Percentiles rank a stretch among this genome's conserved stretches.
These are phyloP conservation scores for Andrena praecox DNA, from an alignment of 2,888 invertebrate species.

Conservation along the genomic window DNA sequence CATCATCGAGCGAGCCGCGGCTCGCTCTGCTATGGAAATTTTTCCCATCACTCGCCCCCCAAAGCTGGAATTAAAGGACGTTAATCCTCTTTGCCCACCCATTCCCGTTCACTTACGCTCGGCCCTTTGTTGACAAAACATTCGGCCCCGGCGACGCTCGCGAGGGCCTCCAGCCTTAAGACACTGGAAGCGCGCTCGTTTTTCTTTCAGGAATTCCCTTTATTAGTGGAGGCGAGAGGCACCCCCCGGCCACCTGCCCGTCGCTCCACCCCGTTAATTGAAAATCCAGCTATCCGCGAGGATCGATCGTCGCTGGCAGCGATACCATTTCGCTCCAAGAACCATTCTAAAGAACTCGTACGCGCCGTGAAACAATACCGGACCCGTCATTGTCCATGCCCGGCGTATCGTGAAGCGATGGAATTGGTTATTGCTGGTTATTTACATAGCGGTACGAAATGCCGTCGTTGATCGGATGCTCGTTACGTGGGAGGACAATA, in stretches of 20 bases:
- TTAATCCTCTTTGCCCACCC: conserved; percentile 25
- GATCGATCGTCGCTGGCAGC: conserved; percentile 17
- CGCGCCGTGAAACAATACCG: conserved; percentile 20
- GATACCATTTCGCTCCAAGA: conserved; percentile 11
- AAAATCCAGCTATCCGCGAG: conserved; percentile 35
- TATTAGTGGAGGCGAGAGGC: too few species aligned
- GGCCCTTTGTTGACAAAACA: conserved; percentile 21
- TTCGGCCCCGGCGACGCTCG: neutral
- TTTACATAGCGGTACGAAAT: conserved; percentile 22
- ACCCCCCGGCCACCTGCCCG: neutral
- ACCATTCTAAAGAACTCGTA: conserved; percentile 24
- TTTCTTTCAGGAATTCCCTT: neutral
- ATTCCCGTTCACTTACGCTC: conserved; percentile 1
- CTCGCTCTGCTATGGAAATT: conserved; percentile 57
- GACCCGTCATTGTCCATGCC: conserved; percentile 15
- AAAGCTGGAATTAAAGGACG: conserved; percentile 19
- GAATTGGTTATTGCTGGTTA: conserved; percentile 30
- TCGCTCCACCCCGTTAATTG: conserved; percentile 8
- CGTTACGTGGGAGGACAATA: neutral
- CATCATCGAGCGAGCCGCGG: conserved; percentile 8
- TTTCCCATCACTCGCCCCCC: conserved; percentile 16
- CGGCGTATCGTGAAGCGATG: conserved; percentile 20
- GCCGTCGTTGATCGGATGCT: neutral
- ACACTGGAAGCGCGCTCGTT: too few species aligned
- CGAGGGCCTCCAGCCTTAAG: neutral